These are phyloP conservation scores for Manis crassicaudata DNA, from an alignment of 2,797 vertebrate species.

Conservation along the genomic window DNA sequence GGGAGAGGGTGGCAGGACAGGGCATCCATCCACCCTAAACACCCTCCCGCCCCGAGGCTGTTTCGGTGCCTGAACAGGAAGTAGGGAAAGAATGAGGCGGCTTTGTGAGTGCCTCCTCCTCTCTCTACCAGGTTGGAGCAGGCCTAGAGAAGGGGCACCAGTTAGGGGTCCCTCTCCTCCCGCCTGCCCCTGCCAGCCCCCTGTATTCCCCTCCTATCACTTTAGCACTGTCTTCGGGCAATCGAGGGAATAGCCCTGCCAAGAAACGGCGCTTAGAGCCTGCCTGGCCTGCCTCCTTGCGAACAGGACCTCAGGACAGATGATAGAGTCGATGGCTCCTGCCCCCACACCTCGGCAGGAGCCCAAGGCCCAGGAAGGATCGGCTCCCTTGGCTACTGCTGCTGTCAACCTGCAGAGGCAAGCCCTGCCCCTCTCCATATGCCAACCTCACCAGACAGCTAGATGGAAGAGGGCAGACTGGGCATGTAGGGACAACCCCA, in stretches of 20 bases:
- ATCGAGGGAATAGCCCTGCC: not conserved
- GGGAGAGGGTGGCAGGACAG: not conserved
- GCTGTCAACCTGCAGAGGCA: not conserved
- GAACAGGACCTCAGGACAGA: not conserved
- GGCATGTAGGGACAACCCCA: too few species aligned
- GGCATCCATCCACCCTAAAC: conserved; percentile 1
- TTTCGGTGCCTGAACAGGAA: conserved; percentile 10
- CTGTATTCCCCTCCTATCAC: not conserved
- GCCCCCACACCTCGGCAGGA: not conserved
- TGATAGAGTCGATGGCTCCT: not conserved
- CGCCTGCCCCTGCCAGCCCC: fast-evolving
- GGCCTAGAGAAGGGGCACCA: not conserved
- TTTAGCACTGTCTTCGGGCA: conserved; percentile 58
- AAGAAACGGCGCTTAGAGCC: not conserved
- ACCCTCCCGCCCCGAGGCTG: not conserved
- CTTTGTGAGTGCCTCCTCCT: not conserved
- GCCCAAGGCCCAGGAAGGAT: not conserved
- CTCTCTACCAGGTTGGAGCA: not conserved
- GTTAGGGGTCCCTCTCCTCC: not conserved
- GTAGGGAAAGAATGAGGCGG: not conserved
- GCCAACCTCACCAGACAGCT: not conserved
- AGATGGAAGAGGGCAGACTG: not conserved
- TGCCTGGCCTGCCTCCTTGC: not conserved
- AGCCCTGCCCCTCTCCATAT: not conserved
- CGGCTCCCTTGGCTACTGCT: not conserved